Base-by-base conservation (phyloP, 2,888 invertebrate genomes). In the Corbicula japonica region DNA sequence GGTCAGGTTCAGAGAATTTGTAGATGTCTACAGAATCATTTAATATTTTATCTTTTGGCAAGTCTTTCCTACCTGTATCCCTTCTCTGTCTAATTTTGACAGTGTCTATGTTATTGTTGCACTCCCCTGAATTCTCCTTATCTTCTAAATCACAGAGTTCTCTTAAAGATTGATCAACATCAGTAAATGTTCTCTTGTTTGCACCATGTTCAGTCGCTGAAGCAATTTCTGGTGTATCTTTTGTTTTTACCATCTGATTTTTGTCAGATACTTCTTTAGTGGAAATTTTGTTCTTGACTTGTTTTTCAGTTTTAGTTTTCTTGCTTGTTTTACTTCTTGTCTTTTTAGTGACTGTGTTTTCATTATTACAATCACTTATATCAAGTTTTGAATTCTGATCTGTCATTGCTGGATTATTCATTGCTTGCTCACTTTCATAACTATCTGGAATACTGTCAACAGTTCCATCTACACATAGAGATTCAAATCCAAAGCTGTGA, bases 391-490 rank as follows among this genome's bases (percentile, higher is more conserved):
- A n/a, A n/a, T n/a, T n/a, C n/a, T n/a, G n/a, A n/a, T n/a, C n/a
- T n/a, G n/a, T n/a, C n/a, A n/a, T n/a, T n/a, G n/a, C n/a, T n/a
- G n/a, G n/a, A n/a, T n/a, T n/a, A n/a, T n/a, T n/a, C n/a, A n/a
- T n/a, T n/a, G n/a, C n/a, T n/a, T n/a, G n/a, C n/a, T n/a, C n/a
- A 60, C 15, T 28, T 34, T 81, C 77, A 30, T 65, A 76, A 66
- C 78, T 82, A 46, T 82, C 82, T 32, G 82, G 82, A 34, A 82
- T 72, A 50, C 65, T 78, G 15, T 78, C 78, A 38, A 72, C 23
- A 4, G 72, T 68, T 34, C 52, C 70, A 41, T 69, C 48, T 41
- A 46, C 23, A 44, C 41, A 34, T 2, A 75, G 32, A 4, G 54
- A 60, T 52, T 77, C 65, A 75, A 82, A 82, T 44, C 74, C 76